Conservation (phyloP, 2,888 invertebrate species). For the Epicampocera succincta region DNA sequence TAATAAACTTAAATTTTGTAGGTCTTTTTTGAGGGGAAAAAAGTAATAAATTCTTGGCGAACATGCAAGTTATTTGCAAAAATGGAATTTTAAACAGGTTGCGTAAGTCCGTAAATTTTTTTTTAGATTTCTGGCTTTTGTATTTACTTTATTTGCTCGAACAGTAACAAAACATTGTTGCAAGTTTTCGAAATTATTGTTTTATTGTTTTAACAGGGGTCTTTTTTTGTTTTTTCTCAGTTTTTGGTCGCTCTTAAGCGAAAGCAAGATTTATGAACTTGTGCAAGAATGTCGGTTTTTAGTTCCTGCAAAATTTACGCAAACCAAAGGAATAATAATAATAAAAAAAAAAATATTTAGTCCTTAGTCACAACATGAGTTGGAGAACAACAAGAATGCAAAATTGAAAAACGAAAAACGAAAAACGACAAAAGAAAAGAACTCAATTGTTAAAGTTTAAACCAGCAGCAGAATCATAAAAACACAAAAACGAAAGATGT, state of each 20-base stretch:
- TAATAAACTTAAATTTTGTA: too few relatives aligned
- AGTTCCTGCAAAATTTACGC: constrained; percentile 16
- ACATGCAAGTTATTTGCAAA: too few relatives aligned
- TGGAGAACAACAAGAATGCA: constrained; percentile 29
- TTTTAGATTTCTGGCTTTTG: too few relatives aligned
- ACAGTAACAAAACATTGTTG: neutral
- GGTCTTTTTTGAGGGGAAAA: too few relatives aligned
- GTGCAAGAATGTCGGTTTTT: constrained; percentile 35
- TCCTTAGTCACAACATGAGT: constrained; percentile 53
- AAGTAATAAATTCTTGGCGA: too few relatives aligned
- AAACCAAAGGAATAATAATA: constrained; percentile 13
- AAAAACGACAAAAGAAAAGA: constrained; percentile 21
- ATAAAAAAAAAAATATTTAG: constrained; percentile 15
- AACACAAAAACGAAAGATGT: neutral
- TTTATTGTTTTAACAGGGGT: constrained; percentile 17
- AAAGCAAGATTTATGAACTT: constrained; percentile 60
- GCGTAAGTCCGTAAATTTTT: too few relatives aligned
- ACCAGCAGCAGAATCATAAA: constrained; percentile 43
- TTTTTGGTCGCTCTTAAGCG: constrained; percentile 15
- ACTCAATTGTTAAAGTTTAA: constrained; percentile 59
- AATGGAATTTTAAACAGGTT: too few relatives aligned
- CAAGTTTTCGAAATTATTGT: constrained; percentile 27
- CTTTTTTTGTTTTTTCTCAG: neutral
- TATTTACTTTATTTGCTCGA: too few relatives aligned
- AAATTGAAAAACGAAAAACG: constrained; percentile 23